phyloP scores from a whole-genome alignment of 2,797 vertebrate genomes.

The Macroramphosus scolopax region DNA sequence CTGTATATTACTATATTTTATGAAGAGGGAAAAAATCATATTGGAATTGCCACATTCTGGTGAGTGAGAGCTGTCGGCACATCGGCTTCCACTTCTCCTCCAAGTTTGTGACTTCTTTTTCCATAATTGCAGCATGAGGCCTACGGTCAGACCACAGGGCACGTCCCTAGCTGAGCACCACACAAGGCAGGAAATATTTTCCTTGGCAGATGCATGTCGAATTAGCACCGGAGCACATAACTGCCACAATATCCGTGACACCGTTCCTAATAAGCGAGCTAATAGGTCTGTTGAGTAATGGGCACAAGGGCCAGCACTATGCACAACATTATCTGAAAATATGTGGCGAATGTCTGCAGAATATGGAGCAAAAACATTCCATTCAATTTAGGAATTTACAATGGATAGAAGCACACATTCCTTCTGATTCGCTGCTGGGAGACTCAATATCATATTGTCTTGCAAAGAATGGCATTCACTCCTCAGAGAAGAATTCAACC shows the following conservation, averaged over 20 bases:
- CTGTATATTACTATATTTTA: no score
- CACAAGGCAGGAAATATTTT: constrained; percentile 77
- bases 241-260: constrained; percentile 58
- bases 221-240: constrained; percentile 65
- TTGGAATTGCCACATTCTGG: constrained; percentile 54
- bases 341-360: constrained; percentile 49
- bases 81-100: constrained; percentile 22
- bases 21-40: constrained; percentile 44
- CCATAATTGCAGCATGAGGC: constrained; percentile 57
- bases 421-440: constrained; percentile 35
- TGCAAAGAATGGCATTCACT: constrained; percentile 54
- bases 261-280: constrained; percentile 63
- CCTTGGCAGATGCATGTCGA: constrained; percentile 75
- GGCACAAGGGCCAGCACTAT: constrained; percentile 34
- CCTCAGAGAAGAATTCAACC: constrained; percentile 53
- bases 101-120: constrained; percentile 24
- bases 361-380: constrained; percentile 58
- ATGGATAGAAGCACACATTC: constrained; percentile 53
- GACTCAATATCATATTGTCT: constrained; percentile 66
- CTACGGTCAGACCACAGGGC: constrained; percentile 52
- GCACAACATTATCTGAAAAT: constrained; percentile 59
- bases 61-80: constrained; percentile 41
- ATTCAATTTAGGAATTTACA: constrained; percentile 54
- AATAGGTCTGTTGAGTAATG: constrained; percentile 62
- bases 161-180: constrained; percentile 50